Base-by-base conservation (phyloP, 2,113 vertebrate species). In the Myrmecophaga tridactyla region DNA sequence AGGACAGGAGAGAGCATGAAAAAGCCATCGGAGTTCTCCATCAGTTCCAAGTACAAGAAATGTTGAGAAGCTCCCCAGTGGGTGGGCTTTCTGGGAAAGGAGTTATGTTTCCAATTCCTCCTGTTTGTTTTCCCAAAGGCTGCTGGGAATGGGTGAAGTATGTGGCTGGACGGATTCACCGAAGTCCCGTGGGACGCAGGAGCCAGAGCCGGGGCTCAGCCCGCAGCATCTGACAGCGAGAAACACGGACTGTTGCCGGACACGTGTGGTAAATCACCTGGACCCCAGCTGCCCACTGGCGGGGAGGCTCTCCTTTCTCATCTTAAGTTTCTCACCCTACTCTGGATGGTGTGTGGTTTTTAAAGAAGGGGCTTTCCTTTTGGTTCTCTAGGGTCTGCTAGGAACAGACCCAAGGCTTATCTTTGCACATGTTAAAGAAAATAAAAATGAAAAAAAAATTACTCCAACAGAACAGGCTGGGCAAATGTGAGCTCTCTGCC, bases 301-400 rank as follows among this genome's bases (percentile, higher is more conserved):
- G 0, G 11, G 85, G 97, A n/a, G 80, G 56, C 73, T 82, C 58
- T 56, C 39, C 12, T 0, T 0, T 87, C 56, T 93, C 96, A 82
- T 78, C 75, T 95, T 36, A 21, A 10, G 60, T 96, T 86, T 97
- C 95, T 89, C 82, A 36, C 88, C 11, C 0, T 7, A n/a, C 95
- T 92, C 72, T 89, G 95, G 94, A 95, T 94, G 90, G 62, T 92
- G 92, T 69, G 62, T 89, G 97, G 65, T 41, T 73, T 67, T 78
- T 48, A 92, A 80, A 92, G 94, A 92, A 96, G 92, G 96, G 97
- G 97, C 95, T 97, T 94, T 97, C 86, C 94, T 93, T 97, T 94
- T 93, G 92, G 91, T 96, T 97, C 94, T 96, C 84, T 17, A 76
- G 89, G 96, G 95, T 97, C 96, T 96, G 94, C 56, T 6, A 75